Evolutionary conservation across 2,113 vertebrate species (phyloP).

Genomic region (Rhinogobius similis): DNA sequence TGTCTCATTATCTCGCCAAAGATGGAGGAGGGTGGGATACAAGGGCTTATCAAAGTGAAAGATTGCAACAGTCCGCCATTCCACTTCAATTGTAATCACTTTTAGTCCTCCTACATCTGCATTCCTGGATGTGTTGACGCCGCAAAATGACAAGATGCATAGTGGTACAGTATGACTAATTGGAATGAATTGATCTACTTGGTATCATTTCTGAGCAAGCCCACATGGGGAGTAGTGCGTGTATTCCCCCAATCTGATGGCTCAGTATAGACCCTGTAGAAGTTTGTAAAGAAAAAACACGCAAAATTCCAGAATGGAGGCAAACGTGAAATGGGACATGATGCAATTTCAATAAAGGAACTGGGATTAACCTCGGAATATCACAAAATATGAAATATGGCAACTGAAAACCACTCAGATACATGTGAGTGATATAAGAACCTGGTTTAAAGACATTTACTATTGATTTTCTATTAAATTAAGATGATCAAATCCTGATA

Average conservation of each 20-base stretch:
- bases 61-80: conserved; percentile 63
- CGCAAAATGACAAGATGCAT: conserved; percentile 61
- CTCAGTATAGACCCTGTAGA: conserved; percentile 38
- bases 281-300: too few relatives aligned
- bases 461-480: too few relatives aligned
- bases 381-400: too few relatives aligned
- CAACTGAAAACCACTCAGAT: too few relatives aligned
- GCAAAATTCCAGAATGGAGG: too few relatives aligned
- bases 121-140: conserved; percentile 73
- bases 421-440: too few relatives aligned
- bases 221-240: conserved; percentile 61
- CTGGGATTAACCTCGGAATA: too few relatives aligned
- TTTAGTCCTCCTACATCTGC: conserved; percentile 55
- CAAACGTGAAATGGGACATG: too few relatives aligned
- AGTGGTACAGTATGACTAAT: conserved; percentile 71
- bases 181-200: conserved; percentile 75
- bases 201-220: conserved; percentile 71
- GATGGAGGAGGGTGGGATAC: conserved; percentile 30
- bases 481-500: too few relatives aligned
- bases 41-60: conserved; percentile 71
- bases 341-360: too few relatives aligned
- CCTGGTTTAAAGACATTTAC: too few relatives aligned
- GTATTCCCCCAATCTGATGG: conserved; percentile 66
- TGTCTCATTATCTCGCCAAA: conserved; percentile 49
- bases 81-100: conserved; percentile 66